These are phyloP conservation scores for Electrona antarctica DNA, from an alignment of 2,113 vertebrate genomes.

Conservation along the genomic window DNA sequence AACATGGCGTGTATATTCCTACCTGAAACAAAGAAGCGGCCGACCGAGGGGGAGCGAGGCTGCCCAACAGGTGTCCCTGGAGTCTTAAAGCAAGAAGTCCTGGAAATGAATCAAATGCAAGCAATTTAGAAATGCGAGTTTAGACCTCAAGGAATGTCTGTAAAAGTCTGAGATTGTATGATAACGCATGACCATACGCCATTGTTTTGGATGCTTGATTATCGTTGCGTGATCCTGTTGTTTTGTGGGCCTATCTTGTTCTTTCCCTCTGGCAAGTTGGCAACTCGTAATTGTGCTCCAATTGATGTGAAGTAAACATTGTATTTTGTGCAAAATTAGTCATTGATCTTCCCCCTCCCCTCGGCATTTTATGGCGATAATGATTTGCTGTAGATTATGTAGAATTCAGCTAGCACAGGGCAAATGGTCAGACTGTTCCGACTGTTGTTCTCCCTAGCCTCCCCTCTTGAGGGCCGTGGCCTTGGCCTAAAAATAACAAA, in stretches of 20 bases:
- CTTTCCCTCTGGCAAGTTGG: too few relatives aligned
- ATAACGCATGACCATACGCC: slow-evolving; percentile 32
- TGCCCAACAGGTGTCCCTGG: slow-evolving; percentile 17
- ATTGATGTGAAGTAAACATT: too few relatives aligned
- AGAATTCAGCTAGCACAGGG: too few relatives aligned
- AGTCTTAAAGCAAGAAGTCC: slow-evolving; percentile 33
- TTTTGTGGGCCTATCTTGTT: too few relatives aligned
- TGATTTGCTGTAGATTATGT: slow-evolving; percentile 38
- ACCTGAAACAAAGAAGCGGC: slow-evolving; percentile 1
- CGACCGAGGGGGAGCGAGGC: not conserved
- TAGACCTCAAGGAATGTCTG: slow-evolving; percentile 40
- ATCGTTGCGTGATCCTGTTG: slow-evolving; percentile 30
- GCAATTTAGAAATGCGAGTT: slow-evolving; percentile 20
- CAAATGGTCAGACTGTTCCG: too few relatives aligned
- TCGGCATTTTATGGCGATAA: slow-evolving; percentile 26
- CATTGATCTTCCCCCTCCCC: slow-evolving; percentile 4
- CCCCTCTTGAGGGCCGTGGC: too few relatives aligned
- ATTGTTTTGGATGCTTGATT: slow-evolving; percentile 5
- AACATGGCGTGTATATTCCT: slow-evolving; percentile 12
- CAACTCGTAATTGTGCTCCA: too few relatives aligned
- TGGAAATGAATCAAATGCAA: slow-evolving; percentile 36
- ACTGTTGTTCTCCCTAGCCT: too few relatives aligned
- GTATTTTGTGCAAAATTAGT: not conserved
- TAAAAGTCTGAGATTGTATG: slow-evolving; percentile 16
- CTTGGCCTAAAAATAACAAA: too few relatives aligned